These are phyloP conservation scores for Pterois miles DNA, from an alignment of 2,797 vertebrate genomes.

Conservation along the genomic window DNA sequence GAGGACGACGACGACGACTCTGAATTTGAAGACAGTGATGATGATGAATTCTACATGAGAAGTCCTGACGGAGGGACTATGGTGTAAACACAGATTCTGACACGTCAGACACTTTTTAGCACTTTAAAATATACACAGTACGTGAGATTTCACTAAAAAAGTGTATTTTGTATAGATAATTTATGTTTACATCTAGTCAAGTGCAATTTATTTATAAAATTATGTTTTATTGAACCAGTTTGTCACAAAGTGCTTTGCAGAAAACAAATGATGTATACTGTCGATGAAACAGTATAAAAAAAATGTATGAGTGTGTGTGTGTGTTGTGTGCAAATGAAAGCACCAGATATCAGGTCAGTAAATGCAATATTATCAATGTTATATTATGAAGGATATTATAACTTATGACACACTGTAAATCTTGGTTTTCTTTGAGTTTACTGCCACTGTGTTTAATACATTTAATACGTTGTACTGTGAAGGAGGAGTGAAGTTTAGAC, in stretches of 20 bases:
- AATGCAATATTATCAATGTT: background rate
- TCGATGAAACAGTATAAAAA: background rate
- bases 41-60: background rate
- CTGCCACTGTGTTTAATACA: background rate
- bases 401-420: background rate
- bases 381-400: slow-evolving; percentile 10
- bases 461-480: slow-evolving; percentile 1
- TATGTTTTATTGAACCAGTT: background rate
- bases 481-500: background rate
- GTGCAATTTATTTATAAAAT: background rate
- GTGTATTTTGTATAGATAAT: background rate
- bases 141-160: background rate
- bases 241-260: background rate
- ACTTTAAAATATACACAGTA: slow-evolving; percentile 17
- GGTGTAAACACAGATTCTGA: background rate
- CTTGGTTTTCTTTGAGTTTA: background rate
- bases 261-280: background rate
- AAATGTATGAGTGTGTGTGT: background rate
- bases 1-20: background rate
- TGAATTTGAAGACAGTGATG: background rate
- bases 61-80: rapidly evolving
- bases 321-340: background rate
- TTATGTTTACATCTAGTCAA: background rate
- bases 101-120: background rate
- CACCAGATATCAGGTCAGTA: background rate